Evolutionary conservation across 2,113 vertebrate genomes (phyloP).

Genomic region (Vulpes lagopus): DNA sequence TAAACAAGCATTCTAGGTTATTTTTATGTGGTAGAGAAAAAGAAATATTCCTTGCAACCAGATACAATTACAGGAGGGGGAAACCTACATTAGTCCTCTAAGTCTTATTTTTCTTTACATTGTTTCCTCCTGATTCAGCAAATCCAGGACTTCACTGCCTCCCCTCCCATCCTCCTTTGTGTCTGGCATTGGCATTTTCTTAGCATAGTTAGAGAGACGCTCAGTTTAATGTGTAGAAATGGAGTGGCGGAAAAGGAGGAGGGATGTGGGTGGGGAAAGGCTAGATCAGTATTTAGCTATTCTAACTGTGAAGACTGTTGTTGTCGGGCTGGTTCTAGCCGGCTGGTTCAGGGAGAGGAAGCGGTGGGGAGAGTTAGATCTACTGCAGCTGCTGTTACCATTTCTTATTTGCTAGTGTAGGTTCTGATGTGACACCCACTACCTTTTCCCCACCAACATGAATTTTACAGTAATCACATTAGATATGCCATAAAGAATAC

Average conservation of each 20-base stretch:
- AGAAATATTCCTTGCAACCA: neutral
- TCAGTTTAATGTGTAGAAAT: slow-evolving; percentile 38
- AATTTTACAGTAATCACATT: slow-evolving; percentile 15
- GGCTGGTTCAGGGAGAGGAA: slow-evolving; percentile 64
- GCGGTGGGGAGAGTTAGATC: slow-evolving; percentile 1
- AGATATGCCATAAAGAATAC: neutral
- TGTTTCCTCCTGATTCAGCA: neutral
- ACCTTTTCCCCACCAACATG: slow-evolving; percentile 33
- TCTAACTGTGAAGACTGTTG: slow-evolving; percentile 18
- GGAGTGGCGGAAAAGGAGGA: slow-evolving; percentile 38
- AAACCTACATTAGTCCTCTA: neutral
- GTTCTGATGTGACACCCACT: neutral
- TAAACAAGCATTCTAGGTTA: neutral
- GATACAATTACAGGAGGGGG: neutral
- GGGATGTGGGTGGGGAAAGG: slow-evolving; percentile 64
- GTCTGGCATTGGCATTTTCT: slow-evolving; percentile 47
- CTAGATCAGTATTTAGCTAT: slow-evolving; percentile 58
- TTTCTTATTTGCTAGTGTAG: neutral
- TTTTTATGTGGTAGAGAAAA: neutral
- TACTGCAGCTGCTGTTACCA: slow-evolving; percentile 24
- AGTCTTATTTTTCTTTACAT: neutral
- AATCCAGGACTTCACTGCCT: neutral
- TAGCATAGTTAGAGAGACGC: neutral
- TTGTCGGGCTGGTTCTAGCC: slow-evolving; percentile 69
- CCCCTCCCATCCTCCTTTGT: slow-evolving; percentile 50